A percentile compares a stretch with the other conserved stretches of the same genome.
phyloP scores from a whole-genome alignment of 2,888 invertebrate genomes.

The Megaustenia siamemsis region DNA sequence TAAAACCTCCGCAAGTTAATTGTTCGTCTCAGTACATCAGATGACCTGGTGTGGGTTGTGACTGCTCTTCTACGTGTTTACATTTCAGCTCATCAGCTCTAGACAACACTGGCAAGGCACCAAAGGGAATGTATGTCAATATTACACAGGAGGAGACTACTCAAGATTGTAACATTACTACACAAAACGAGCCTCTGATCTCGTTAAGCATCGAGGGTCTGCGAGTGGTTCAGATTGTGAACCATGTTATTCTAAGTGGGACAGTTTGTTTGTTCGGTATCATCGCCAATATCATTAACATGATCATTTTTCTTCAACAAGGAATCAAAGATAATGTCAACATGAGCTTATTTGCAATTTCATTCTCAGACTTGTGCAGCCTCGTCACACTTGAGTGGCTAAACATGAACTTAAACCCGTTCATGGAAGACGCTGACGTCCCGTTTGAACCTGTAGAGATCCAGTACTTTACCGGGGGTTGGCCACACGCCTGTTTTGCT shows the following conservation, averaged over 20 bases:
- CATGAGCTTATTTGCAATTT: constrained; percentile 9
- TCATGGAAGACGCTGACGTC: not conserved
- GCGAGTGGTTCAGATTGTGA: constrained; percentile 17
- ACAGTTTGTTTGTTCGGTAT: constrained; percentile 19
- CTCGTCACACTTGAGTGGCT: constrained; percentile 4
- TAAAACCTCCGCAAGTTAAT: too few species aligned
- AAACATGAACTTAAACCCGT: constrained; percentile 14
- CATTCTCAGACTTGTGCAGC: constrained; percentile 25
- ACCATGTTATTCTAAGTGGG: constrained; percentile 14
- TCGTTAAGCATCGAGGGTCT: constrained; percentile 9
- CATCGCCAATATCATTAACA: constrained; percentile 26
- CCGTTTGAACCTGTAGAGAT: constrained; percentile 6
- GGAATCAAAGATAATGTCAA: not conserved
- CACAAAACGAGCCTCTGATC: not conserved
- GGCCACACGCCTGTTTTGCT: constrained; percentile 37
- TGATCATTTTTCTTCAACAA: constrained; percentile 14
- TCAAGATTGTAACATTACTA: not conserved
- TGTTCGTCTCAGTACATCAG: too few species aligned
- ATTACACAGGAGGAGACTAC: not conserved
- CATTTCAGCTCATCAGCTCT: too few species aligned
- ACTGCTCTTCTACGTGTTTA: too few species aligned
- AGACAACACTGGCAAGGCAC: too few species aligned
- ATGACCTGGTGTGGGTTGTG: too few species aligned
- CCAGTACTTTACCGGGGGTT: constrained; percentile 30
- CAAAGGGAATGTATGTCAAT: not conserved